These are phyloP conservation scores for Catalaphyllia jardinei DNA, from an alignment of 64 coral and sea anemone genomes.

Conservation along the genomic window DNA sequence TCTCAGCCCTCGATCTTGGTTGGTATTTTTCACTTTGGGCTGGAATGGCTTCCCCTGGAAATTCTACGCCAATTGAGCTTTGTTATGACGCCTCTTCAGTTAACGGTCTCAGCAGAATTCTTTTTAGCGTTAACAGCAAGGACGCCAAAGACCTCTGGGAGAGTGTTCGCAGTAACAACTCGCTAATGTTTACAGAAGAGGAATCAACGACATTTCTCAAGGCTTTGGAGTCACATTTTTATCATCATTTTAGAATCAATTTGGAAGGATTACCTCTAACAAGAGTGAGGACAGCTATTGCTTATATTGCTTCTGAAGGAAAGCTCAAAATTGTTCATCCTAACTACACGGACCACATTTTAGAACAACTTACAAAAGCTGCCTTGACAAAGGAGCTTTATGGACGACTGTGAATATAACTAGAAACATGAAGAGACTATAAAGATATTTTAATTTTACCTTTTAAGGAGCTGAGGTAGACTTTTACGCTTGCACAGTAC, in stretches of 20 bases:
- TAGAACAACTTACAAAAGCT: slow-evolving; percentile 81
- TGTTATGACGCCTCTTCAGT: slow-evolving; percentile 62
- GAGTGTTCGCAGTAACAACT: slow-evolving; percentile 47
- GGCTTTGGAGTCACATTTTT: slow-evolving; percentile 84
- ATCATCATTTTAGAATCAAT: slow-evolving; percentile 91
- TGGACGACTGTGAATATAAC: slow-evolving; percentile 44
- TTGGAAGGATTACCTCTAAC: slow-evolving; percentile 63
- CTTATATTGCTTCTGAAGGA: slow-evolving; percentile 75
- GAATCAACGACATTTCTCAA: slow-evolving; percentile 76
- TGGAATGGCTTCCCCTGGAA: slow-evolving; percentile 17
- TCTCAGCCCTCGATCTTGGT: slow-evolving; percentile 68
- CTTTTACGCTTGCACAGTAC: too few relatives aligned
- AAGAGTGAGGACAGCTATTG: slow-evolving; percentile 76
- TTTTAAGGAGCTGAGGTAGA: too few relatives aligned
- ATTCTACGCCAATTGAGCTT: slow-evolving; percentile 61
- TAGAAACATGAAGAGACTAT: not conserved
- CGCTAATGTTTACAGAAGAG: slow-evolving; percentile 73
- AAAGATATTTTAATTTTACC: too few relatives aligned
- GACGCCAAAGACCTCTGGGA: slow-evolving; percentile 77
- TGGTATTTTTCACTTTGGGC: slow-evolving; percentile 91
- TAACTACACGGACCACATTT: slow-evolving; percentile 57
- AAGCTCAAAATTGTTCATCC: slow-evolving; percentile 77
- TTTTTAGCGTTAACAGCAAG: slow-evolving; percentile 59
- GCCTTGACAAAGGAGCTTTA: slow-evolving; percentile 47
- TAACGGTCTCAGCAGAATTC: slow-evolving; percentile 55